Percentiles rank a stretch among this genome's conserved stretches.
Evolutionary conservation across 1,140 invertebrate genomes (phyloP).

Genomic region (Aphelinus atriplicis): DNA sequence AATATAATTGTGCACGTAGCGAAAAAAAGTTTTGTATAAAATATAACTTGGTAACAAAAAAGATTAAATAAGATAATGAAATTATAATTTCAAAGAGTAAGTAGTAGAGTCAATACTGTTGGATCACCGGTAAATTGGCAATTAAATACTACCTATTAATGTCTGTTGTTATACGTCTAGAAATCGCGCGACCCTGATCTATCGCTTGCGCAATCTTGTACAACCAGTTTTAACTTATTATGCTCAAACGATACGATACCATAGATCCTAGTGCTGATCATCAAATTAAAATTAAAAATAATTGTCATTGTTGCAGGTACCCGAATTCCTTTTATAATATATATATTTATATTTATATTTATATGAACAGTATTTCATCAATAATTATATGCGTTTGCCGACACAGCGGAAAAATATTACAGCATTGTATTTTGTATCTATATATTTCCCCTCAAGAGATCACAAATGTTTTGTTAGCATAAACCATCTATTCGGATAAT

Average conservation of each 20-base stretch:
- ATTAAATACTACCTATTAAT: slow-evolving; percentile 33
- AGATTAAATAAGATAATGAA: slow-evolving; percentile 27
- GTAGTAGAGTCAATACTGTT: slow-evolving; percentile 31
- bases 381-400: slow-evolving; percentile 24
- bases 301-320: slow-evolving; percentile 34
- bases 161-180: slow-evolving; percentile 8
- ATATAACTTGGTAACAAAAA: slow-evolving; percentile 28
- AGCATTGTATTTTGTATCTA: slow-evolving; percentile 14
- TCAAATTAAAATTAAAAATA: slow-evolving; percentile 23
- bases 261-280: neutral
- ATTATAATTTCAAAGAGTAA: slow-evolving; percentile 13
- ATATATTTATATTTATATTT: slow-evolving; percentile 4
- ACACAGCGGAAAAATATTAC: slow-evolving; percentile 35
- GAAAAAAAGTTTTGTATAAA: neutral
- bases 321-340: slow-evolving; percentile 21
- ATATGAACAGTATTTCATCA: slow-evolving; percentile 23
- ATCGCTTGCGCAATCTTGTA: slow-evolving; percentile 32
- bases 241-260: slow-evolving; percentile 13
- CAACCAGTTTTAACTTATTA: slow-evolving; percentile 26
- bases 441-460: slow-evolving; percentile 12
- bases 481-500: slow-evolving; percentile 11
- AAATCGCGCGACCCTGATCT: neutral
- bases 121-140: slow-evolving; percentile 35
- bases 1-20: too few relatives aligned
- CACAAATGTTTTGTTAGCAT: slow-evolving; percentile 16